Evolutionary conservation across 2,113 vertebrate genomes (phyloP).

Genomic region (Ailurus styani): DNA sequence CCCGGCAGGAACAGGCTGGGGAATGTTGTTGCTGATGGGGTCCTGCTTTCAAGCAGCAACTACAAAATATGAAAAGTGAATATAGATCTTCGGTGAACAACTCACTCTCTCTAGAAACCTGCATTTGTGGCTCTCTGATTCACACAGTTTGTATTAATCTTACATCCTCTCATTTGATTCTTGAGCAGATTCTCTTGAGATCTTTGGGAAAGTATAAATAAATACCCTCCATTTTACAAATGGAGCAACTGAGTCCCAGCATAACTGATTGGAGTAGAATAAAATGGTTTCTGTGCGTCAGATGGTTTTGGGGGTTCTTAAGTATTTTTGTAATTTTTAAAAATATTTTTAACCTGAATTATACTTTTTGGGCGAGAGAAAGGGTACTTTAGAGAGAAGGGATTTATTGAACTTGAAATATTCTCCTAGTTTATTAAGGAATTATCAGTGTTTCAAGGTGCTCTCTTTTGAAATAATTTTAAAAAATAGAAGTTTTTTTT

Average conservation of each 20-base stretch:
- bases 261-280: background rate
- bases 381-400: background rate
- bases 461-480: background rate
- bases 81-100: background rate
- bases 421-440: background rate
- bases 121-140: background rate
- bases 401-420: background rate
- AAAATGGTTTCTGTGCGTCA: background rate
- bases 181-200: rapidly evolving
- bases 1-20: background rate
- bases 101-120: background rate
- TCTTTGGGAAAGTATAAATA: rapidly evolving
- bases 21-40: background rate
- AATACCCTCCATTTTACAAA: background rate
- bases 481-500: background rate
- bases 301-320: background rate
- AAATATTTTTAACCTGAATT: background rate
- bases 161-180: background rate
- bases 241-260: background rate
- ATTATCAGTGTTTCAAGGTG: background rate
- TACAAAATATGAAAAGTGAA: background rate
- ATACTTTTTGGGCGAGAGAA: background rate
- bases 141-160: background rate
- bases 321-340: background rate
- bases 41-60: background rate